Evolutionary conservation across 2,113 vertebrate species (phyloP).

Genomic region (Perognathus longimembris): DNA sequence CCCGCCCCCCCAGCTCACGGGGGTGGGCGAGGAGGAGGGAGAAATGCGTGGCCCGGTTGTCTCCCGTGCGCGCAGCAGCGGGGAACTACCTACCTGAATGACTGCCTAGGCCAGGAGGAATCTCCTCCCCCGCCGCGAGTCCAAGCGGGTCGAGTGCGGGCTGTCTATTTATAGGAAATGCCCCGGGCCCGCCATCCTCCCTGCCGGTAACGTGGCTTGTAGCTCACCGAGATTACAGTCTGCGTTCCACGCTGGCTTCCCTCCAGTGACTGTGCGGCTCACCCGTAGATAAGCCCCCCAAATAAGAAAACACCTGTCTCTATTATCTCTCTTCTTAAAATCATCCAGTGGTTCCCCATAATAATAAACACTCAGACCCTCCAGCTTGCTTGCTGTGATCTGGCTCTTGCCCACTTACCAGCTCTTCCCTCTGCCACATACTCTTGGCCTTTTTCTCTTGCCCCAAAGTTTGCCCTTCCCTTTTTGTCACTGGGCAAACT

Average conservation of each 20-base stretch:
- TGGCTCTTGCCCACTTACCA: constrained; percentile 2
- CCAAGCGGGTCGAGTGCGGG: neutral
- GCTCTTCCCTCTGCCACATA: neutral
- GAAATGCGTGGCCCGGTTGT: no score
- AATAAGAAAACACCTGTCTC: neutral
- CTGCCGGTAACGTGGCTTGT: constrained; percentile 21
- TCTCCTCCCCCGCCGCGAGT: neutral
- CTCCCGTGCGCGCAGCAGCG: no score
- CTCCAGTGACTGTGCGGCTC: neutral
- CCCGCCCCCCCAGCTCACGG: no score
- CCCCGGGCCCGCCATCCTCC: neutral
- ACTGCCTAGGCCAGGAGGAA: constrained; percentile 30
- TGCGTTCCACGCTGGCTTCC: constrained; percentile 42
- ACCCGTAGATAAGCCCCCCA: neutral
- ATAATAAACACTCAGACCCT: constrained; percentile 19
- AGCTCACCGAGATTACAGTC: constrained; percentile 1
- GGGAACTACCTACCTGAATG: no score
- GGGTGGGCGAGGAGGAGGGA: no score
- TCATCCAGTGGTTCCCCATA: neutral
- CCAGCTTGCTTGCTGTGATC: neutral
- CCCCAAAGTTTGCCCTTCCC: neutral
- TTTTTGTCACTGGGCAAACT: neutral
- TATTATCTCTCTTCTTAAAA: neutral
- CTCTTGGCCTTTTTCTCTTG: neutral
- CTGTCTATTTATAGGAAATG: constrained; percentile 12